Conservation (phyloP, 2,113 vertebrate species). For the Ardeotis arabs region DNA sequence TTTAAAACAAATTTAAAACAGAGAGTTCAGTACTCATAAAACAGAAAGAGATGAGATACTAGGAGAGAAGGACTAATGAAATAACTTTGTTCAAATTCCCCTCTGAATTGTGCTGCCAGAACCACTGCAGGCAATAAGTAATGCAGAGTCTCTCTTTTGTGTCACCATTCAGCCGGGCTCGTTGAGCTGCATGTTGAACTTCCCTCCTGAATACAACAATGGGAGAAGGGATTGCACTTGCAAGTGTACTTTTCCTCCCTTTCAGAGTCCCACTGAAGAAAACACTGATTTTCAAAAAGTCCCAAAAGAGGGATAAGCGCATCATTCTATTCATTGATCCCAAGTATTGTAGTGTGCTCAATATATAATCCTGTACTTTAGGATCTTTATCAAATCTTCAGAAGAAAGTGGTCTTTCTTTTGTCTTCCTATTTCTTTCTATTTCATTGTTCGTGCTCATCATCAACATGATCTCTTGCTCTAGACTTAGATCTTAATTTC, state of each 20-base stretch:
- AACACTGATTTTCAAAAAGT: background rate
- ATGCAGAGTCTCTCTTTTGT: background rate
- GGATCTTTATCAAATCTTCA: background rate
- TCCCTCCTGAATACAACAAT: background rate
- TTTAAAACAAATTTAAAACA: background rate
- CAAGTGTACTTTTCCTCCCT: background rate
- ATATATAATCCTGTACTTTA: background rate
- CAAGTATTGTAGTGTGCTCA: background rate
- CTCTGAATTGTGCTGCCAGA: background rate
- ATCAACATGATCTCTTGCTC: background rate
- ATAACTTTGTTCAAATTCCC: background rate
- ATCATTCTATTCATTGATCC: background rate
- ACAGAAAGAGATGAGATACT: background rate
- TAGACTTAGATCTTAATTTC: background rate
- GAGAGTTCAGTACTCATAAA: background rate
- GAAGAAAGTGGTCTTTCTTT: background rate
- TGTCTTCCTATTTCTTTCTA: background rate
- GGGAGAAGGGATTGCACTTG: background rate
- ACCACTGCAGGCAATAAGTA: background rate
- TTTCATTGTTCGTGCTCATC: background rate
- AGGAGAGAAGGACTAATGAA: background rate
- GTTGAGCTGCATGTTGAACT: background rate
- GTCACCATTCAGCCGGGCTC: background rate
- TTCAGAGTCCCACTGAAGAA: background rate
- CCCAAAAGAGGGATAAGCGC: background rate